A percentile compares a stretch with the other conserved stretches of the same genome.
phyloP scores from a whole-genome alignment of 2,113 vertebrate genomes.

The Trematomus loennbergii region DNA sequence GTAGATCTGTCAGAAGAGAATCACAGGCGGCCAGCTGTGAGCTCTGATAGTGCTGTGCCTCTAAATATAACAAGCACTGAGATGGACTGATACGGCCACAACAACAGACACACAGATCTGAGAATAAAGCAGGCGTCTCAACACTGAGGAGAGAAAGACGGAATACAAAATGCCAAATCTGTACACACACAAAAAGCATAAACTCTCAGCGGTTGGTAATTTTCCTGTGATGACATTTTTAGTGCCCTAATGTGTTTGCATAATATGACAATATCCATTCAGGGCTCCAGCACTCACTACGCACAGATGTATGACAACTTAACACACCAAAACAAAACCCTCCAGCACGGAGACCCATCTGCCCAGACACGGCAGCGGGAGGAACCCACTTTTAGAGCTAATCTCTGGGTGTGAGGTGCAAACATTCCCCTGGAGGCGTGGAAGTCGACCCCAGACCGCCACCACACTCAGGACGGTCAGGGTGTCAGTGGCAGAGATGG shows the following conservation, averaged over 20 bases:
- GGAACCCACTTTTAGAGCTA: constrained; percentile 57
- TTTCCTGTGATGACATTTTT: constrained; percentile 36
- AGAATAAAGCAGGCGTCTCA: constrained; percentile 44
- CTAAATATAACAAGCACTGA: constrained; percentile 72
- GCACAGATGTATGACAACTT: neutral
- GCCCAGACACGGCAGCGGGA: constrained; percentile 52
- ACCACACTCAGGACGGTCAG: constrained; percentile 2
- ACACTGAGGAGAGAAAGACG: constrained; percentile 8
- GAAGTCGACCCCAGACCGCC: constrained; percentile 47
- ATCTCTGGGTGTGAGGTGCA: constrained; percentile 41
- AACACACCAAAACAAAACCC: constrained; percentile 31
- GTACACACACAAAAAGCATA: neutral
- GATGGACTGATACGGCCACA: constrained; percentile 67
- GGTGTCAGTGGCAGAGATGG: constrained; percentile 47
- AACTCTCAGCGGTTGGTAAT: constrained; percentile 15
- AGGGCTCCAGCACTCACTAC: too few species aligned
- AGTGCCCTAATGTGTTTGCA: constrained; percentile 26
- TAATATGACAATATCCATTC: constrained; percentile 10
- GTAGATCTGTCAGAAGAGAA: constrained; percentile 76
- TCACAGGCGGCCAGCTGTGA: constrained; percentile 70
- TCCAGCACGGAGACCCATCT: constrained; percentile 57
- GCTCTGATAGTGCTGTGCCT: constrained; percentile 69
- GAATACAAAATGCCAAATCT: constrained; percentile 12
- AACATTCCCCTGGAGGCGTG: constrained; percentile 41
- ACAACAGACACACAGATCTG: constrained; percentile 42